Evolutionary conservation across 2,797 vertebrate genomes (phyloP).

Genomic region (Enteromius afrohamiltoni): DNA sequence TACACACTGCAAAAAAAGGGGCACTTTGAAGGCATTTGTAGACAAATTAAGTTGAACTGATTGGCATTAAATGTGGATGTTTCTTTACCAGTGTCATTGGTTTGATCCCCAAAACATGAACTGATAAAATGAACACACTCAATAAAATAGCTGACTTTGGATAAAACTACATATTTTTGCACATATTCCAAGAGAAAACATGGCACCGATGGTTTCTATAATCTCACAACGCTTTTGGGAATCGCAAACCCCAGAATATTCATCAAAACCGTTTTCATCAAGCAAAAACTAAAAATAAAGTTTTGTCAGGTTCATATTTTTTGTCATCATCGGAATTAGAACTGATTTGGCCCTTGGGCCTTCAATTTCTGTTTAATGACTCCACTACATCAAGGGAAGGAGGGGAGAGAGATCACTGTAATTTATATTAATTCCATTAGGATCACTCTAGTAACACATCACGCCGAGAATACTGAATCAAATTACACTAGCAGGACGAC

Average conservation of each 20-base stretch:
- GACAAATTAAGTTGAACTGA: too few species aligned
- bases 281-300: not conserved
- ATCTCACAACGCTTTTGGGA: not conserved
- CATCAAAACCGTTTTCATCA: not conserved
- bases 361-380: slow-evolving; percentile 25
- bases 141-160: too few species aligned
- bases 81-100: too few species aligned
- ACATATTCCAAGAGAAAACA: not conserved
- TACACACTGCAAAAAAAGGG: too few species aligned
- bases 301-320: slow-evolving; percentile 15
- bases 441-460: slow-evolving; percentile 16
- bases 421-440: slow-evolving; percentile 30
- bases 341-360: slow-evolving; percentile 1
- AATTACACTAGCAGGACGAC: not conserved
- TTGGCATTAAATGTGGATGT: too few species aligned
- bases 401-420: slow-evolving; percentile 6
- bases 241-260: not conserved
- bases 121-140: too few species aligned
- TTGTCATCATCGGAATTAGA: not conserved
- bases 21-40: too few species aligned
- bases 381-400: slow-evolving; percentile 7
- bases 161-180: too few species aligned
- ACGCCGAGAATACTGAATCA: slow-evolving; percentile 9
- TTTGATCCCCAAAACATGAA: too few species aligned
- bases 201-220: not conserved